Evolutionary conservation across 2,113 vertebrate genomes (phyloP), one percentile per base, ranked within the genome.

Genomic region (Syngnathus scovelli): DNA sequence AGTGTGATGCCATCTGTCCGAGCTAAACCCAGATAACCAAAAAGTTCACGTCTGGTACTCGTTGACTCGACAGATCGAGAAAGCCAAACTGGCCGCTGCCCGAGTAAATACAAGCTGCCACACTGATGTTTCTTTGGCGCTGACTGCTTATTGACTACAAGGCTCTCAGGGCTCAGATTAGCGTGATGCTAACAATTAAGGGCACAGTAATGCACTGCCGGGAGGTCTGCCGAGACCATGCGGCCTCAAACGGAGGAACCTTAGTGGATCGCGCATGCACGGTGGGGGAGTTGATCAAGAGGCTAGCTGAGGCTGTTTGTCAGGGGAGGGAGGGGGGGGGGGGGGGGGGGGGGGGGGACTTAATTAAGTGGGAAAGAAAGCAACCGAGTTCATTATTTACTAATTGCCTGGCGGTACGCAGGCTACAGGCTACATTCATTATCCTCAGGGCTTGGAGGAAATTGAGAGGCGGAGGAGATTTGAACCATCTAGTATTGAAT

Each of bases 71-170:
- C 66, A 72, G 61, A 77, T 23, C 61, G 64, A 16, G 55, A 69
- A 61, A 72, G 69, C 65, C 72, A 39, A n/a, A 21, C 71, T 76
- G 78, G 66, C 76, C 58, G 68, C 66, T 21, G 9, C 62, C 62
- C 64, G 4, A 73, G 48, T 41, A 68, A 77, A 79, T 51, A 72
- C 69, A 23, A 59, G 55, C 60, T 64, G 77, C 56, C 61, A 74
- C 66, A 74, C 67, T 76, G 61, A 64, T 27, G 63, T 70, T 72
- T 73, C 48, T 61, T 66, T 54, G 63, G 69, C 61, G 58, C 43
- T 6, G 68, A 74, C 75, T 67, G 83, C 81, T 87, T 82, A 85
- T 75, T 83, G 76, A 86, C 75, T 7, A 69, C 7, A 13, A 62
- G 0, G n/a, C 46, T 71, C 21, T 72, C 64, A 74, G 27, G 78